phyloP scores from a whole-genome alignment of 2,888 invertebrate genomes.

The Scaptomyza flava region DNA sequence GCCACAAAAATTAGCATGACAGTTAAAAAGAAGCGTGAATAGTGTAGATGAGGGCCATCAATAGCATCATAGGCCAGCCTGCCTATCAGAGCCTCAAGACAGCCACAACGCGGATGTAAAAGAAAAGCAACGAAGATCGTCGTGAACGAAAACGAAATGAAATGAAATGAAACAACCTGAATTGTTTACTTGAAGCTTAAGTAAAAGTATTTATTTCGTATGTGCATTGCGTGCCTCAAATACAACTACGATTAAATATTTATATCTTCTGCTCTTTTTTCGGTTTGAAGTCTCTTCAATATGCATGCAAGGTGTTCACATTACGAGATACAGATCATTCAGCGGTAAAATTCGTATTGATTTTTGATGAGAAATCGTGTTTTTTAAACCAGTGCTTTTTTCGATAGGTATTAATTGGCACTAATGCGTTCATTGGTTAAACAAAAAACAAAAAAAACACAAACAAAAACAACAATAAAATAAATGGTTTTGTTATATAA shows the following conservation, averaged over 20 bases:
- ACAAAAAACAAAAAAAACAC: slow-evolving; percentile 2
- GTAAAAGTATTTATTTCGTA: slow-evolving; percentile 38
- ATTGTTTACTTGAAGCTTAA: slow-evolving; percentile 13
- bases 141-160: slow-evolving; percentile 27
- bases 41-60: slow-evolving; percentile 29
- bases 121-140: slow-evolving; percentile 22
- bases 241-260: background rate
- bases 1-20: slow-evolving; percentile 64
- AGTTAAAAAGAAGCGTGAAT: slow-evolving; percentile 43
- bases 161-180: slow-evolving; percentile 14
- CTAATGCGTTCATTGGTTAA: slow-evolving; percentile 25
- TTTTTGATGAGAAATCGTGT: slow-evolving; percentile 33
- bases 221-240: slow-evolving; percentile 40
- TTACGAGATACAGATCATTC: slow-evolving; percentile 21
- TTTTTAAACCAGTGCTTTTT: slow-evolving; percentile 25
- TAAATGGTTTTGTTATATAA: background rate
- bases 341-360: slow-evolving; percentile 27
- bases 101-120: slow-evolving; percentile 49
- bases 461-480: background rate
- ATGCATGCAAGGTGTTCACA: slow-evolving; percentile 50
- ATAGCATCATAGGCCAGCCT: slow-evolving; percentile 33
- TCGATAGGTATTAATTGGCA: slow-evolving; percentile 39
- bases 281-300: slow-evolving; percentile 26
- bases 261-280: slow-evolving; percentile 9
- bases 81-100: slow-evolving; percentile 3